Conservation (phyloP, 2,888 invertebrate species). For the Tineola bisselliella region DNA sequence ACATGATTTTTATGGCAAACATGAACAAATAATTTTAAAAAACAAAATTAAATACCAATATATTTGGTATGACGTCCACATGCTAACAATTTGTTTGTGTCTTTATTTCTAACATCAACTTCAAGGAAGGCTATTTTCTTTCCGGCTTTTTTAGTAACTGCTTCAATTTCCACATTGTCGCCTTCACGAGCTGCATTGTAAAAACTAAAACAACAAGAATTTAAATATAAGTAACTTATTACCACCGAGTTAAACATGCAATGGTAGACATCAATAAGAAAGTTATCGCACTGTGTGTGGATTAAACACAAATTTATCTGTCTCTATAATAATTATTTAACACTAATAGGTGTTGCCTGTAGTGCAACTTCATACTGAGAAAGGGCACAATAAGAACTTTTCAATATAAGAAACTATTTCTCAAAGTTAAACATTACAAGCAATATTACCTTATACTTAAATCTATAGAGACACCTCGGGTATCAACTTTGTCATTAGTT, state of each 20-base stretch:
- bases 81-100: constrained; percentile 77
- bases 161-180: constrained; percentile 81
- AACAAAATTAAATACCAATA: constrained; percentile 29
- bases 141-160: constrained; percentile 79
- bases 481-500: constrained; percentile 68
- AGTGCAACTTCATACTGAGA: too few relatives aligned
- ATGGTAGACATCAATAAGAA: too few relatives aligned
- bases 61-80: constrained; percentile 88
- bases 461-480: constrained; percentile 84
- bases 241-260: too few relatives aligned
- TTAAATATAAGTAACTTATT: background rate
- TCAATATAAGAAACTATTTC: background rate
- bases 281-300: too few relatives aligned
- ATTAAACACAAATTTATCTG: too few relatives aligned
- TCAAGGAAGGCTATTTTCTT: constrained; percentile 83
- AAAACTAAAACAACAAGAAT: constrained; percentile 66
- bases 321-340: too few relatives aligned
- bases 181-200: constrained; percentile 80
- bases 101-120: constrained; percentile 81
- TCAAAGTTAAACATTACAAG: background rate
- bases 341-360: too few relatives aligned
- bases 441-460: constrained; percentile 77
- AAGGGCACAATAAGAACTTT: background rate
- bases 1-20: too few relatives aligned
- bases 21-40: too few relatives aligned